Evolutionary conservation across 2,888 invertebrate genomes (phyloP), one percentile per base, ranked within the genome.

Genomic region (Caenorhabditis zanzibari): DNA sequence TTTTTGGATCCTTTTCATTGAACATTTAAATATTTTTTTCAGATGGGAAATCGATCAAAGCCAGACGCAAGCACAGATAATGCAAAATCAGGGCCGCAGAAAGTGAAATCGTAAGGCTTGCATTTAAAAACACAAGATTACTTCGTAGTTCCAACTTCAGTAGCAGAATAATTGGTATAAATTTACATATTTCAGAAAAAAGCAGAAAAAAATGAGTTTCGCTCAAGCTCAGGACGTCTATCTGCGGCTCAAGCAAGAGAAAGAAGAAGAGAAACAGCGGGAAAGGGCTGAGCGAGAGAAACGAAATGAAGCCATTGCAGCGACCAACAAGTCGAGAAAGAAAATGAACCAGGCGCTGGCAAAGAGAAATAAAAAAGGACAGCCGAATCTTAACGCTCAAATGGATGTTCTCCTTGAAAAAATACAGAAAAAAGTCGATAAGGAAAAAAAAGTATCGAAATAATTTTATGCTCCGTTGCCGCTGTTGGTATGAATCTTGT

Each of bases 331-430:
- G 26, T 74, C 69, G 9, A 76, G 85, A 56, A 86, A 84, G 74
- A 89, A 88, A 61, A 90, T 90, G 86, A 89, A 89, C 82, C 85
- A 87, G 38, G 90, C 88, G 16, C 66, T 90, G 66, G 77, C 84
- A 59, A 86, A 87, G 79, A 82, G 75, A 56, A 90, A 88, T 41
- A 87, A 86, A 58, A 89, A 90, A 71, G 90, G 90, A 19, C 90
- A 90, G 61, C 90, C 90, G 22, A 90, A 90, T 73, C 68, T 90
- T 61, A 87, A 88, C 58, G 88, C 90, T 7, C 90, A 90, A 74
- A 84, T 90, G 47, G 88, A 85, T 14, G 87, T 90, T 32, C 68
- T 90, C 14, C 82, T 90, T 35, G 89, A 90, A 69, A 87, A 85
- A 63, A 88, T 90, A 38, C 84, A 90, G 68, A 88, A 83, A 44